Conservation (phyloP, 2,888 invertebrate genomes). For the Dioctria linearis region DNA sequence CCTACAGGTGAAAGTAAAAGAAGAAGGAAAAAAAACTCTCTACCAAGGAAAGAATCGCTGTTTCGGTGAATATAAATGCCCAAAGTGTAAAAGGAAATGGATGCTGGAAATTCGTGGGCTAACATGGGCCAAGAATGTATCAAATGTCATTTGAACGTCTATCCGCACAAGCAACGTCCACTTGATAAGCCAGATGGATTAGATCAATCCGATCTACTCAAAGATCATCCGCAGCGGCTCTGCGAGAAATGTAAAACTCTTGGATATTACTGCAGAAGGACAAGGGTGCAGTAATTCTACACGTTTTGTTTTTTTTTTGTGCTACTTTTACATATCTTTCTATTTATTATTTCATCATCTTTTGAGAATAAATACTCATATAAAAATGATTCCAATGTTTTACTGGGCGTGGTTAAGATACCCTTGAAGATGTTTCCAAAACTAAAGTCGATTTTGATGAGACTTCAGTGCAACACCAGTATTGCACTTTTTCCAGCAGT, state of each 20-base stretch:
- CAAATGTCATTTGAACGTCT: constrained; percentile 91
- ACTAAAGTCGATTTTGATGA: no score
- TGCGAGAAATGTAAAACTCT: constrained; percentile 27
- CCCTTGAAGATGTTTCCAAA: no score
- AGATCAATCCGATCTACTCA: constrained; percentile 91
- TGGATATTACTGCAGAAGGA: background rate
- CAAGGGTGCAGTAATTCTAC: no score
- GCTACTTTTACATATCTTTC: no score
- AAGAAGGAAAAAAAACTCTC: constrained; percentile 84
- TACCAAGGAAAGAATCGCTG: constrained; percentile 93
- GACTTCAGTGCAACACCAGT: no score
- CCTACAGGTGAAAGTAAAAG: constrained; percentile 82
- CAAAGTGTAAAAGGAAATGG: constrained; percentile 93
- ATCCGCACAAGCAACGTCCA: constrained; percentile 93
- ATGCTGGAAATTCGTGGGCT: constrained; percentile 94
- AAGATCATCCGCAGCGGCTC: constrained; percentile 79
- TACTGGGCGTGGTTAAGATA: no score
- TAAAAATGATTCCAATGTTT: no score
- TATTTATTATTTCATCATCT: background rate
- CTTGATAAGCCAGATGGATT: constrained; percentile 65
- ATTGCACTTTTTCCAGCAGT: no score
- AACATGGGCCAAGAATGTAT: constrained; percentile 93
- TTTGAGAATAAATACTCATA: background rate
- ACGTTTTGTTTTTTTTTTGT: no score
- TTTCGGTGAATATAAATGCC: constrained; percentile 93